Evolutionary conservation across 2,888 invertebrate genomes (phyloP).

Genomic region (Coleophora flavipennella): DNA sequence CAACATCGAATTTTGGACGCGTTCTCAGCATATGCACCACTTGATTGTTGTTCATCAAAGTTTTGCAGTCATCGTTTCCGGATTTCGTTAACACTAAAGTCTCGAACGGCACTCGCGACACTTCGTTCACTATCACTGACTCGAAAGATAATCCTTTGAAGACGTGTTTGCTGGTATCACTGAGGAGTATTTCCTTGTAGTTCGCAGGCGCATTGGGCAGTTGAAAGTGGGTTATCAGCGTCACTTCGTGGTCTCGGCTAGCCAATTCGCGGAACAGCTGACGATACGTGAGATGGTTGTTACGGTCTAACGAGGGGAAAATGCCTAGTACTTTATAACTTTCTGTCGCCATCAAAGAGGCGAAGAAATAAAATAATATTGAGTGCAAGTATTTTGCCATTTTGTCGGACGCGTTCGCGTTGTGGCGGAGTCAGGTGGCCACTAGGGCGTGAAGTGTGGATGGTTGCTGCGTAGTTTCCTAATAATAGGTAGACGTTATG

Average conservation of each 20-base stretch:
- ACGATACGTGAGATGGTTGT: conserved; percentile 66
- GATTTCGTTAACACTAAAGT: conserved; percentile 60
- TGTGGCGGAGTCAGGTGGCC: conserved; percentile 42
- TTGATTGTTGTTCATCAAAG: conserved; percentile 62
- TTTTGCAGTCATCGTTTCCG: conserved; percentile 65
- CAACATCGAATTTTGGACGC: conserved; percentile 75
- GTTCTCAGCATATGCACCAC: conserved; percentile 65
- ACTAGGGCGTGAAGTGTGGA: conserved; percentile 55
- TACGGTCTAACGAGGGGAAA: conserved; percentile 66
- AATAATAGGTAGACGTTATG: conserved; percentile 65
- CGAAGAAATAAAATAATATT: conserved; percentile 37
- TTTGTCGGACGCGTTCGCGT: conserved; percentile 44
- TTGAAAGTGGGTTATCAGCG: conserved; percentile 67
- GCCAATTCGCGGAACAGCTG: conserved; percentile 63
- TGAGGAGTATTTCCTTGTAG: conserved; percentile 69
- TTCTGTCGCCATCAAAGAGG: conserved; percentile 35
- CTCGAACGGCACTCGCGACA: conserved; percentile 61
- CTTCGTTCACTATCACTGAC: conserved; percentile 60
- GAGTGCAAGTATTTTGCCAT: conserved; percentile 38
- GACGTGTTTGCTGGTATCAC: conserved; percentile 39
- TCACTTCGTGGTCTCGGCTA: conserved; percentile 66
- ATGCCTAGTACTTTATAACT: conserved; percentile 67
- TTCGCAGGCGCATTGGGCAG: conserved; percentile 54
- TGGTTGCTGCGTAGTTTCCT: conserved; percentile 47
- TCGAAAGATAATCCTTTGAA: conserved; percentile 59